Percentiles rank a stretch among this genome's conserved stretches.
Conservation (phyloP, 2,888 invertebrate species). For the Apamea monoglypha region DNA sequence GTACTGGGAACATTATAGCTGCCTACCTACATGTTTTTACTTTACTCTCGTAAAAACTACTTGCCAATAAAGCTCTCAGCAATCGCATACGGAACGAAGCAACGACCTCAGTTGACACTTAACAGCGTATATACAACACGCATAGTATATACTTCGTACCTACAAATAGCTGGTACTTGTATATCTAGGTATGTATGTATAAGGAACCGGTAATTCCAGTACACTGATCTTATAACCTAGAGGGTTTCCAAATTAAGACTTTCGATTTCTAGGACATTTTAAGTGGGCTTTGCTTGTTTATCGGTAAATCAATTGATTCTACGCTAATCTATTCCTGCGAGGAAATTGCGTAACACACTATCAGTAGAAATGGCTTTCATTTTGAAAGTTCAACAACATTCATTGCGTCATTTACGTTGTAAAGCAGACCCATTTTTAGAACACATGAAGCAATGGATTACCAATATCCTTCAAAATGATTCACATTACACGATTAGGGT, state of each 20-base stretch:
- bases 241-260: neutral
- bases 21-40: neutral
- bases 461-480: too few relatives aligned
- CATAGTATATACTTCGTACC: neutral
- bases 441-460: too few relatives aligned
- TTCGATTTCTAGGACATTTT: neutral
- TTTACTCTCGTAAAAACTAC: neutral
- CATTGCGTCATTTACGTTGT: too few relatives aligned
- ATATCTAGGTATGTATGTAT: slow-evolving; percentile 1
- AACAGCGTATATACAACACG: neutral
- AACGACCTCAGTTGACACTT: slow-evolving; percentile 56
- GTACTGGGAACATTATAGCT: too few relatives aligned
- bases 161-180: slow-evolving; percentile 4
- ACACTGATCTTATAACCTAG: neutral
- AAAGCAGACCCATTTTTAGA: too few relatives aligned
- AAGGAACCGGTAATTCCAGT: slow-evolving; percentile 26
- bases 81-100: slow-evolving; percentile 36
- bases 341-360: too few relatives aligned
- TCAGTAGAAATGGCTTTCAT: too few relatives aligned
- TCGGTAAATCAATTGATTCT: too few relatives aligned
- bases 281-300: too few relatives aligned
- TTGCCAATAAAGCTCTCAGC: neutral
- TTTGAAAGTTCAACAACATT: too few relatives aligned
- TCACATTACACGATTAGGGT: too few relatives aligned
- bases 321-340: too few relatives aligned